Conservation (phyloP, 2,113 vertebrate species). For the Ceyx margarethae region DNA sequence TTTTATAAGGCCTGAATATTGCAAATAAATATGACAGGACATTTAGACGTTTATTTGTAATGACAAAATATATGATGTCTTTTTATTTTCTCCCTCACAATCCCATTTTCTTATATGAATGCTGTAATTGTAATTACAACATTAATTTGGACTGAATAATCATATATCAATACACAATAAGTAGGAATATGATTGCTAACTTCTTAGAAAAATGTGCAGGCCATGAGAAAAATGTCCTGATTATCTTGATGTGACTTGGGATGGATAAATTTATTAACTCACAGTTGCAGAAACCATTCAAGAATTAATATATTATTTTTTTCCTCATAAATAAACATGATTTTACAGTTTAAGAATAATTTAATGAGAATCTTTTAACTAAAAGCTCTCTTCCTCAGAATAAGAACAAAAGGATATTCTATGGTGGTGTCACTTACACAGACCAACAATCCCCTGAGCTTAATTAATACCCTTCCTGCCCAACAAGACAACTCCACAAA, state of each 20-base stretch:
- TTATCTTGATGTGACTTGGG: background rate
- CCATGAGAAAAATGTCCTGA: background rate
- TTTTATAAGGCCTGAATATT: background rate
- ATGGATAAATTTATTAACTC: background rate
- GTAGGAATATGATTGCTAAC: background rate
- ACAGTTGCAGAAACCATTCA: background rate
- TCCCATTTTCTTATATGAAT: background rate
- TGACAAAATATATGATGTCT: background rate
- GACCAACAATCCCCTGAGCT: background rate
- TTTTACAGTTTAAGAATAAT: background rate
- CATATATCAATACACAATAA: background rate
- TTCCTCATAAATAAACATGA: background rate
- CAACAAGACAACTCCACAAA: background rate
- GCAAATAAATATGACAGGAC: background rate
- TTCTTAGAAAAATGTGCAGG: background rate
- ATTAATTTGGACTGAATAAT: background rate
- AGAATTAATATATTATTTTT: background rate
- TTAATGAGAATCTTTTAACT: background rate
- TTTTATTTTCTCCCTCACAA: background rate
- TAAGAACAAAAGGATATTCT: background rate
- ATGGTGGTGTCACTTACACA: background rate
- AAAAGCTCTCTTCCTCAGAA: background rate
- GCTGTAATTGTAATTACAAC: background rate
- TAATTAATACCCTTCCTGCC: constrained; percentile 7
- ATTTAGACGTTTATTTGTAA: background rate